phyloP scores from a whole-genome alignment of 2,113 vertebrate species.

The Microcebus ravelobensis region DNA sequence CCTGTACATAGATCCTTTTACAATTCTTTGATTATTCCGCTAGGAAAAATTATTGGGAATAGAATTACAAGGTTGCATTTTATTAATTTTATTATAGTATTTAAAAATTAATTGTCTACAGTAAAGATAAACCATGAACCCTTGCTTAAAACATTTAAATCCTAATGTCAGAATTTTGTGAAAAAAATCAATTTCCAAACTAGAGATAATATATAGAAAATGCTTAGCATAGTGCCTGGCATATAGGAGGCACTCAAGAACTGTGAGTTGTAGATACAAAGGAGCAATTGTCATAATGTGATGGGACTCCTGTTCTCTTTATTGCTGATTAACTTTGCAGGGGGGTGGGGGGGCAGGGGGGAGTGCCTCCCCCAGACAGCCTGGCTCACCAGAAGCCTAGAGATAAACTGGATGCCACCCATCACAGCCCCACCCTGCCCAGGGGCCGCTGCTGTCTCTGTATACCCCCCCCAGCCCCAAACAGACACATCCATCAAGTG shows the following conservation, averaged over 20 bases:
- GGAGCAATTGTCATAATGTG: not conserved
- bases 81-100: not conserved
- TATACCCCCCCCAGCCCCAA: not conserved
- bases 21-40: not conserved
- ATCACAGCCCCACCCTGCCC: slow-evolving; percentile 28
- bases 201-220: not conserved
- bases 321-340: slow-evolving; percentile 45
- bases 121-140: slow-evolving; percentile 41
- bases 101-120: slow-evolving; percentile 8
- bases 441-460: not conserved
- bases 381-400: slow-evolving; percentile 26
- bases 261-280: not conserved
- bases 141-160: slow-evolving; percentile 65
- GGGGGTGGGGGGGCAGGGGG: not conserved
- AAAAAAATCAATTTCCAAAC: not conserved
- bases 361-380: slow-evolving; percentile 58
- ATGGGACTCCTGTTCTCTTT: slow-evolving; percentile 73
- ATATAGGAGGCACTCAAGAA: not conserved
- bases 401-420: slow-evolving; percentile 62
- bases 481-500: slow-evolving; percentile 31
- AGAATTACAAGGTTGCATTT: not conserved
- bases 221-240: fast-evolving
- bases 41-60: not conserved
- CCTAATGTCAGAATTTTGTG: not conserved
- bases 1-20: not conserved